Evolutionary conservation across 2,888 invertebrate genomes (phyloP).

Genomic region (Tipula helvola): DNA sequence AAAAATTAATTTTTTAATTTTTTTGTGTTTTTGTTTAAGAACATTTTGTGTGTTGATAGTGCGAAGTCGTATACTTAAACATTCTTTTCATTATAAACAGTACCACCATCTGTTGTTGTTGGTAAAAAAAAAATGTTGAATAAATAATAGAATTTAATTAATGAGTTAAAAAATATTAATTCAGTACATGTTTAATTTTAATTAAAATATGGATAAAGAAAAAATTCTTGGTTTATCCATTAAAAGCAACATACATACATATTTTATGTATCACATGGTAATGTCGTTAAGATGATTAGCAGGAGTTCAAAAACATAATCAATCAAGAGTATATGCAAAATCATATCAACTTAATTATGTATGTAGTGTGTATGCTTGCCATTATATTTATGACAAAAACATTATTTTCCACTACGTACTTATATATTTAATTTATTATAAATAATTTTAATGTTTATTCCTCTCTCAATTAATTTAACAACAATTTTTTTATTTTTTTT

Average conservation of each 20-base stretch:
- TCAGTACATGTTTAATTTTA: not conserved
- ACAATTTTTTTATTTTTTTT: not conserved
- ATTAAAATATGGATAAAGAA: not conserved
- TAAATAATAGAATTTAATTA: not conserved
- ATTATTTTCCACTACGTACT: not conserved
- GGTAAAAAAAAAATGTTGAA: not conserved
- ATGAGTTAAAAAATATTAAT: not conserved
- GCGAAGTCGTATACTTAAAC: not conserved
- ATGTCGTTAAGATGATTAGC: not conserved
- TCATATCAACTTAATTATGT: not conserved
- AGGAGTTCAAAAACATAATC: not conserved
- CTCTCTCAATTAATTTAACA: not conserved
- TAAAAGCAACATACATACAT: not conserved
- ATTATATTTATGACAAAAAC: not conserved
- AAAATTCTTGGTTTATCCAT: not conserved
- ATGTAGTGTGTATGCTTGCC: not conserved
- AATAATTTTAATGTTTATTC: not conserved
- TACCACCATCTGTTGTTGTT: not conserved
- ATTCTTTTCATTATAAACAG: not conserved
- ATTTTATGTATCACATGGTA: not conserved
- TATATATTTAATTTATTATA: not conserved
- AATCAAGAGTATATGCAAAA: not conserved
- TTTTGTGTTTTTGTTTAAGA: not conserved
- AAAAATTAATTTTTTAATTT: not conserved
- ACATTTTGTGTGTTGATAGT: not conserved